These are phyloP conservation scores for Drosophila melanosoma DNA, from an alignment of 2,888 invertebrate species.

Conservation along the genomic window DNA sequence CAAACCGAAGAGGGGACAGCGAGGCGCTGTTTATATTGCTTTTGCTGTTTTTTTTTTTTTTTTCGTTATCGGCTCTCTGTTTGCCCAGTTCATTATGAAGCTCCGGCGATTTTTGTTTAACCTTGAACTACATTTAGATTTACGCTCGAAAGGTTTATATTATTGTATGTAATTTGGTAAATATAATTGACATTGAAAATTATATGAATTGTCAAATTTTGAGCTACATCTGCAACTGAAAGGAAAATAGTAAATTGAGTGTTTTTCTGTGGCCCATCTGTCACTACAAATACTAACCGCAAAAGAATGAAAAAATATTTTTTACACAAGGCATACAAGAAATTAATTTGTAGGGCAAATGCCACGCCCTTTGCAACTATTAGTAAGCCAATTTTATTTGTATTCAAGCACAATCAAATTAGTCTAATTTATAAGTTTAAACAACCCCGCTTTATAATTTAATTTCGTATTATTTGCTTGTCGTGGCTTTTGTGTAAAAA, in stretches of 20 bases:
- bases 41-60: slow-evolving; percentile 13
- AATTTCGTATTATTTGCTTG: slow-evolving; percentile 49
- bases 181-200: slow-evolving; percentile 43
- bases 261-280: slow-evolving; percentile 27
- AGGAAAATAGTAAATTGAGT: neutral
- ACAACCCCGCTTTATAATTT: slow-evolving; percentile 59
- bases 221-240: neutral
- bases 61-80: slow-evolving; percentile 34
- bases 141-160: slow-evolving; percentile 6
- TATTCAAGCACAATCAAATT: slow-evolving; percentile 27
- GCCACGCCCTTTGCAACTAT: slow-evolving; percentile 53
- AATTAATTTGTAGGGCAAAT: slow-evolving; percentile 25
- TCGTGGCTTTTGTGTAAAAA: slow-evolving; percentile 48
- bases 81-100: slow-evolving; percentile 71
- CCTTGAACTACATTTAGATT: slow-evolving; percentile 72
- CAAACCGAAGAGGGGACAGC: slow-evolving; percentile 59
- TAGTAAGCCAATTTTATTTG: slow-evolving; percentile 56
- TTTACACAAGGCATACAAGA: neutral
- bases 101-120: slow-evolving; percentile 60
- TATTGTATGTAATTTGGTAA: slow-evolving; percentile 46
- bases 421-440: slow-evolving; percentile 52
- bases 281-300: slow-evolving; percentile 31
- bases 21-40: slow-evolving; percentile 34
- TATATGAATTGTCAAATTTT: neutral
- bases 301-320: slow-evolving; percentile 12